Conservation (phyloP, 2,113 vertebrate species). For the Zootoca vivipara region DNA sequence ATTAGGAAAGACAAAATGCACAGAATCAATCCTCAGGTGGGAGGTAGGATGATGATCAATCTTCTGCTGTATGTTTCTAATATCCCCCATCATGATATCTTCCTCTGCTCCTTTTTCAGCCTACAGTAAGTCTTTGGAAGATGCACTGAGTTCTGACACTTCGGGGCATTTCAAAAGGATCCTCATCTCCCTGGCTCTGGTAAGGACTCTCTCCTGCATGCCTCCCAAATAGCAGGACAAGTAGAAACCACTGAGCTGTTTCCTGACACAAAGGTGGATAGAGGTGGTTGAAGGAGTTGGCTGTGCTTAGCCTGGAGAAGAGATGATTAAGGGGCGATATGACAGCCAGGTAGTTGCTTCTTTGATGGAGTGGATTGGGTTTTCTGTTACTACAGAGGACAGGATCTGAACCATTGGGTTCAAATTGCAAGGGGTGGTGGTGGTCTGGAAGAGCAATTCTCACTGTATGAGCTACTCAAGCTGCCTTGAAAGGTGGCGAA, state of each 20-base stretch:
- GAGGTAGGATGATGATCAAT: background rate
- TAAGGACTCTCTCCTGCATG: constrained; percentile 54
- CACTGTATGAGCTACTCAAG: background rate
- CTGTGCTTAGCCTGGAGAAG: background rate
- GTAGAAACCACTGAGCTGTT: background rate
- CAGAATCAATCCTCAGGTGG: background rate
- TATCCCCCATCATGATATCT: background rate
- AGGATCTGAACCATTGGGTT: too few relatives aligned
- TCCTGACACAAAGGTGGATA: background rate
- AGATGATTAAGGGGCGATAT: background rate
- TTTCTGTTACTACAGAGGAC: too few relatives aligned
- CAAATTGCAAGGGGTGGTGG: too few relatives aligned
- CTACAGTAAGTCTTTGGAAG: constrained; percentile 88
- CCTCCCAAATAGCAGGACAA: background rate
- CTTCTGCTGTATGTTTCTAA: background rate
- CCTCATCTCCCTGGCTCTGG: constrained; percentile 90
- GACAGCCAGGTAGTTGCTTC: background rate
- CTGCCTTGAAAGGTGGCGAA: background rate
- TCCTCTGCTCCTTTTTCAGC: constrained; percentile 66
- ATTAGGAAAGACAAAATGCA: background rate
- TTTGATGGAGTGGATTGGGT: too few relatives aligned
- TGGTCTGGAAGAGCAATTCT: too few relatives aligned
- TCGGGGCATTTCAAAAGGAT: constrained; percentile 92
- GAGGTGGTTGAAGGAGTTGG: background rate
- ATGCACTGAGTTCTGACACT: constrained; percentile 90